A percentile compares a stretch with the other conserved stretches of the same genome.
Conservation (phyloP, 2,113 vertebrate species). For the Passer montanus region DNA sequence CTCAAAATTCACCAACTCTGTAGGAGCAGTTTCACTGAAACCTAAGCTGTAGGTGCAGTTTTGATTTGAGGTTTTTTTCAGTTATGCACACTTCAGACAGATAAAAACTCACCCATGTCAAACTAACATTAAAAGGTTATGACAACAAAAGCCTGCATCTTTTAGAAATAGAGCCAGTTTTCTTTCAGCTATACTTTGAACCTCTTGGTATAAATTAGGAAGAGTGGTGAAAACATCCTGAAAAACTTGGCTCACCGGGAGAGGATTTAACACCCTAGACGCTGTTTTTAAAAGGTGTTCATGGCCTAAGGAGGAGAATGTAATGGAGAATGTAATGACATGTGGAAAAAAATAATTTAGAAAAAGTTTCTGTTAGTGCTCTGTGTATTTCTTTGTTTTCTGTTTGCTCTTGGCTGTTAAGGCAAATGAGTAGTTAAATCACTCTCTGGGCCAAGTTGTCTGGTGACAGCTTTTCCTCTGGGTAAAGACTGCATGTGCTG, state of each 20-base stretch:
- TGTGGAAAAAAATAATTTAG: neutral
- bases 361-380: neutral
- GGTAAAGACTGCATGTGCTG: neutral
- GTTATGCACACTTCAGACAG: neutral
- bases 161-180: neutral
- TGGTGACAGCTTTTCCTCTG: neutral
- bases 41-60: neutral
- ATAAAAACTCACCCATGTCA: neutral
- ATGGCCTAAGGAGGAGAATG: neutral
- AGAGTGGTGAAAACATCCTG: neutral
- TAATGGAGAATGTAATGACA: neutral
- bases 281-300: neutral
- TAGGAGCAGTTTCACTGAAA: neutral
- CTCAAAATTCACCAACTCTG: neutral
- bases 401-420: neutral
- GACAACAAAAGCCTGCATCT: neutral
- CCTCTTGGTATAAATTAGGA: neutral
- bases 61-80: neutral
- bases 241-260: neutral
- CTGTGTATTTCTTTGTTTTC: neutral
- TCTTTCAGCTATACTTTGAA: neutral
- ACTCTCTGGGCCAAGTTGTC: neutral
- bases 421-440: neutral
- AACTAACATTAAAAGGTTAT: neutral
- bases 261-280: neutral